Base-by-base conservation (phyloP, 2,113 vertebrate genomes). In the Sigmodon hispidus region DNA sequence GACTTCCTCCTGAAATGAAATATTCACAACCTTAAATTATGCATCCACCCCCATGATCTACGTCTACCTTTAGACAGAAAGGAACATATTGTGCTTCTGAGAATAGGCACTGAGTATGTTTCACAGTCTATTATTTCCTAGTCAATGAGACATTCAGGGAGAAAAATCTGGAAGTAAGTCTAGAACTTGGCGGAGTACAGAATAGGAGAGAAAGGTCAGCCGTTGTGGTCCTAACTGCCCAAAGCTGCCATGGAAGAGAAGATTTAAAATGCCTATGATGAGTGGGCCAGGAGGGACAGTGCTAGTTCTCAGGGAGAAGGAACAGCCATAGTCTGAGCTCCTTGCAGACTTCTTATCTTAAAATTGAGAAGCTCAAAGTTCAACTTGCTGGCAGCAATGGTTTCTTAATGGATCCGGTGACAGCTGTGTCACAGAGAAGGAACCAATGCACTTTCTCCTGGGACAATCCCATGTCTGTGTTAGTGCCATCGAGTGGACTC, bases 1-100 rank as follows among this genome's bases (percentile, higher is more conserved):
- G 21, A 79, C 2, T 43, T 45, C 73, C 24, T 92, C 69, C 65
- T 76, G 43, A 83, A 88, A 80, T 59, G 50, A 94, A 90, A 89
- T 21, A 29, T 9, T 55, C 63, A 36, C 7, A 87, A 79, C 36
- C n/a, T 75, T 19, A 80, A 65, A 69, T 36, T 65, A 3, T 63
- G 3, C 13, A 61, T 19, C 36, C 17, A 87, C 52, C 61, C 52
- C 48, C 76, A 88, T n/a, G 86, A 59, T 63, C n/a, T 63, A 57
- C 4, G 43, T 75, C 92, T 87, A 21, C 70, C 79, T 95, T 93
- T 67, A 69, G 50, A 61, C 90, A 89, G 86, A 91, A 91, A 91
- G 43, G 50, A 76, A n/a, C 26, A 81, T 5, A 45, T 0, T 83
- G 34, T 85, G n/a, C 50, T 89, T 94, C 55, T 84, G 72, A 75